Base-by-base conservation (phyloP, 2,113 vertebrate species). In the Pyrgilauda ruficollis region DNA sequence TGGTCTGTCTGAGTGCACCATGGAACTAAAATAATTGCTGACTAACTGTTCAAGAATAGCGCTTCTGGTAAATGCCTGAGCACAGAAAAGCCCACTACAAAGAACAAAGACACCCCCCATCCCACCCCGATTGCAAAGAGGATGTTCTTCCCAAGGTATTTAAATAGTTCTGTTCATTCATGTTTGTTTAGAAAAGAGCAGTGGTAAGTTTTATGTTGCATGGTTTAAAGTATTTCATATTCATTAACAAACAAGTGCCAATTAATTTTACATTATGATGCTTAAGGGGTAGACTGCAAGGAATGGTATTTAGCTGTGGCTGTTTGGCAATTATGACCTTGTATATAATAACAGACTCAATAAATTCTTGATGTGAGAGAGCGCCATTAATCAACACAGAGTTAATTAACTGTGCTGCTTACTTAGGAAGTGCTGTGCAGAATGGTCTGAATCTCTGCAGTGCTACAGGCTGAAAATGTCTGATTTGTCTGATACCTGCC, bases 311-410 rank as follows among this genome's bases (percentile, higher is more conserved):
- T 96, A 95, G 86, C 69, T 72, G 83, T 72, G 88, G 69, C 92
- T 96, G 83, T 93, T 97, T 84, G 73, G 94, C 92, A 95, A 90
- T 96, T 95, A 96, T 50, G 84, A 84, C 90, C 69, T 56, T 78
- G 77, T 94, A 53, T 95, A 87, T 96, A 95, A 84, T 93, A 94
- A 89, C 68, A 97, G 90, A 61, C 73, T 94, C 56, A 81, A 95
- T 96, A 93, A 93, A 95, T 89, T 94, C 88, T 95, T 95, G 83
- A 87, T 93, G 68, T 86, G 80, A 89, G 88, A 96, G 83, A 64
- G 66, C 64, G 61, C 61, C 84, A 93, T 94, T 95, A 95, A 96
- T 96, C 94, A 96, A 64, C 83, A 72, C 61, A 58, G 68, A 92
- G 70, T 91, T 96, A 96, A 97, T 97, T 94, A 96, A 92, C 73